Evolutionary conservation across 2,888 invertebrate species (phyloP).

Genomic region (Leptopilina drosophilae): DNA sequence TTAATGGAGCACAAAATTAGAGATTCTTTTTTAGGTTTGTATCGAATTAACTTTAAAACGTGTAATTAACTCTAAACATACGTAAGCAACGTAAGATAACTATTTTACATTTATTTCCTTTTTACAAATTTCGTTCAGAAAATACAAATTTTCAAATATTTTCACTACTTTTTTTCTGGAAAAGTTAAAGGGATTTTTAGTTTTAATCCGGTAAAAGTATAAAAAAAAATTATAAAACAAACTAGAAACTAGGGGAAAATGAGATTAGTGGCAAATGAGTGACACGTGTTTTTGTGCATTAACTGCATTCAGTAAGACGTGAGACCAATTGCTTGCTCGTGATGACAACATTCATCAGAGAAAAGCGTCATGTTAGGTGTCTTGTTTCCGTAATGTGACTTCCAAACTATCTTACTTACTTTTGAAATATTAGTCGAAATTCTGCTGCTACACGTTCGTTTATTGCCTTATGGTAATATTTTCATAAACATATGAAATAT

Average conservation of each 20-base stretch:
- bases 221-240: too few relatives aligned
- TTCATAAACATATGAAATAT: not conserved
- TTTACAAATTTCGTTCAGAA: too few relatives aligned
- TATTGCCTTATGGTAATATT: not conserved
- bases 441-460: constrained; percentile 5
- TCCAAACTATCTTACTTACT: constrained; percentile 21
- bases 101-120: too few relatives aligned
- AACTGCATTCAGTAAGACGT: constrained; percentile 41
- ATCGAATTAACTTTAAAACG: not conserved
- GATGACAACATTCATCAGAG: constrained; percentile 62
- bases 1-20: not conserved
- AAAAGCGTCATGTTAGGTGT: constrained; percentile 42
- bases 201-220: too few relatives aligned
- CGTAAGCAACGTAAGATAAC: not conserved
- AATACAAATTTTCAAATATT: too few relatives aligned
- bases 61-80: not conserved
- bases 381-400: constrained; percentile 32
- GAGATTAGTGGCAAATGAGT: constrained; percentile 43
- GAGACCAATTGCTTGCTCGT: constrained; percentile 64
- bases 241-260: not conserved
- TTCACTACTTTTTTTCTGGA: too few relatives aligned
- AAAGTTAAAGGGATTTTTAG: too few relatives aligned
- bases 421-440: constrained; percentile 24
- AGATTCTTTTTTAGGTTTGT: not conserved
- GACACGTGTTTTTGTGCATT: constrained; percentile 50